A percentile compares a stretch with the other conserved stretches of the same genome.
These are phyloP conservation scores for Propithecus deckenii DNA, from an alignment of 2,797 vertebrate species.

Conservation along the genomic window DNA sequence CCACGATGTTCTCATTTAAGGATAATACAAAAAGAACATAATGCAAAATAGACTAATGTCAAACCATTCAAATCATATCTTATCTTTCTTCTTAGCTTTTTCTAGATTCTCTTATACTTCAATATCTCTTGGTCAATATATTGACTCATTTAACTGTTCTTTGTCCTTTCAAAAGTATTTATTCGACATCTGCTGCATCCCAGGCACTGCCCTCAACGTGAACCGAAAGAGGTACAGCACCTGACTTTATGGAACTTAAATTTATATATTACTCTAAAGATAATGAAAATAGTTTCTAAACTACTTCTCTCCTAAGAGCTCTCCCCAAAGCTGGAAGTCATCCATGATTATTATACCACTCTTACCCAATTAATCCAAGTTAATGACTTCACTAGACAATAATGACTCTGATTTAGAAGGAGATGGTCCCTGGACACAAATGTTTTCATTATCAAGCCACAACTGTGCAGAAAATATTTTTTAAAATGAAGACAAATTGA, in stretches of 20 bases:
- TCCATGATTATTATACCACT: slow-evolving; percentile 4
- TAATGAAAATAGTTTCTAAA: slow-evolving; percentile 38
- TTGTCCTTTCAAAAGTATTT: slow-evolving; percentile 13
- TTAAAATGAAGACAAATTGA: slow-evolving; percentile 64
- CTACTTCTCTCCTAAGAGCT: neutral
- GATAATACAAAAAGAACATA: neutral
- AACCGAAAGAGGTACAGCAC: neutral
- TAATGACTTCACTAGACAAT: slow-evolving; percentile 61
- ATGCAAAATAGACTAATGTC: neutral
- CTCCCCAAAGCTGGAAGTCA: neutral
- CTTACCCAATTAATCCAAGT: slow-evolving; percentile 57
- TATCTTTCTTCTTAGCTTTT: neutral
- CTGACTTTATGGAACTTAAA: neutral
- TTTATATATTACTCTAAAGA: slow-evolving; percentile 11
- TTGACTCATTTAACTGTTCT: neutral
- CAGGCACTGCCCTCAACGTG: neutral
- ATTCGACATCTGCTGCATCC: neutral
- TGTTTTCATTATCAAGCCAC: slow-evolving; percentile 66
- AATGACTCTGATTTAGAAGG: slow-evolving; percentile 60
- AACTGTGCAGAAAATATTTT: slow-evolving; percentile 60
- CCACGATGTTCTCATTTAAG: neutral
- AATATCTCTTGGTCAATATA: neutral
- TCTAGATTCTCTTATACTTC: neutral
- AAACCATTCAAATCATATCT: neutral
- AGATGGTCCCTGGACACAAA: slow-evolving; percentile 36